Percentiles rank a stretch among this genome's conserved stretches.
These are phyloP conservation scores for Ormyrus labotus DNA, from an alignment of 2,888 invertebrate genomes.

Conservation along the genomic window DNA sequence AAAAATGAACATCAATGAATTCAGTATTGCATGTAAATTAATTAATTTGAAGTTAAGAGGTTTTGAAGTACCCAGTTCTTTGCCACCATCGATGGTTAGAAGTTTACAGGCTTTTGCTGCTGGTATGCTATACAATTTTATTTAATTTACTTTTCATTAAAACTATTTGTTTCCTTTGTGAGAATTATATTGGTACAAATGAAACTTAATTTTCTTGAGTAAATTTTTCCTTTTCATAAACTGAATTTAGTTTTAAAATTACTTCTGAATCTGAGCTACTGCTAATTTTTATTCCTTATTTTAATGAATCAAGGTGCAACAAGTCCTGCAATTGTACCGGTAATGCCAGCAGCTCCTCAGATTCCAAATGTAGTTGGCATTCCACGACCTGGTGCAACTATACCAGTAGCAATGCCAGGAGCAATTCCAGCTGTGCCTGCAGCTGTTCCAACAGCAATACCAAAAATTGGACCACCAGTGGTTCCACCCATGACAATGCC, in stretches of 20 bases:
- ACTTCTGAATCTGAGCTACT: too few relatives aligned
- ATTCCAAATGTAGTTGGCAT: conserved; percentile 39
- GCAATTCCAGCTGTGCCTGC: too few relatives aligned
- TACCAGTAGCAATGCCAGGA: conserved; percentile 17
- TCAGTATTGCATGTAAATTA: conserved; percentile 98
- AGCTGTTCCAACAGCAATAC: conserved; percentile 62
- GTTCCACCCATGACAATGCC: conserved; percentile 66
- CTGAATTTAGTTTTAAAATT: too few relatives aligned
- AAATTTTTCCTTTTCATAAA: neutral
- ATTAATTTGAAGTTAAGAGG: conserved; percentile 95
- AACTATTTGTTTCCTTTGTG: conserved; percentile 20
- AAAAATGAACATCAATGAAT: conserved; percentile 96
- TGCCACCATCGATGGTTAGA: conserved; percentile 87
- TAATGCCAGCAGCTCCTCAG: conserved; percentile 27
- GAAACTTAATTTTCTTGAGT: conserved; percentile 22
- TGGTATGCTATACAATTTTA: conserved; percentile 68
- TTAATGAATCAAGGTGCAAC: conserved; percentile 29
- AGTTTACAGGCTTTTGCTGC: conserved; percentile 79
- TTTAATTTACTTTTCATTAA: neutral
- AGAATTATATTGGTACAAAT: conserved; percentile 18
- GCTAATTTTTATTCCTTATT: neutral
- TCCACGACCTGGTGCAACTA: conserved; percentile 50
- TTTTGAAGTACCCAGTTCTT: conserved; percentile 89
- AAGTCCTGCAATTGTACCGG: conserved; percentile 42
- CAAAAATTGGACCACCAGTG: conserved; percentile 61